phyloP scores from a whole-genome alignment of 2,113 vertebrate genomes.

The Aleadryas rufinucha region DNA sequence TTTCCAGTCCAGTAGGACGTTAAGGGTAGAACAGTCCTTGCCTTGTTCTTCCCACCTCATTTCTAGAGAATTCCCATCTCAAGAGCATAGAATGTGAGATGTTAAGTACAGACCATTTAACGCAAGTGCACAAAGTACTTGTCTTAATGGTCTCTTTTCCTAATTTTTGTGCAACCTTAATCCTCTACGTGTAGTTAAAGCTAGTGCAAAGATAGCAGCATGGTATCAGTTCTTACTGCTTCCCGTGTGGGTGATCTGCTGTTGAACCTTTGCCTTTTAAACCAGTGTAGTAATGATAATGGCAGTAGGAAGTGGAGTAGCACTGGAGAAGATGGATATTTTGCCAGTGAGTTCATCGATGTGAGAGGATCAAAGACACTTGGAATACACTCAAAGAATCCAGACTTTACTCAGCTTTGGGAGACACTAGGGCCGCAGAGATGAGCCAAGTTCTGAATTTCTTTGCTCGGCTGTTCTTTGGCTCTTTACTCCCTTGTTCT shows the following conservation, averaged over 20 bases:
- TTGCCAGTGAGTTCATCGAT: conserved; percentile 49
- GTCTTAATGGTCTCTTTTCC: neutral
- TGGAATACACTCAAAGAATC: neutral
- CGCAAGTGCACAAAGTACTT: neutral
- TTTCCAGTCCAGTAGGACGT: neutral
- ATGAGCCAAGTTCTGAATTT: conserved; percentile 1
- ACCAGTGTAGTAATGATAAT: neutral
- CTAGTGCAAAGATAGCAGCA: neutral
- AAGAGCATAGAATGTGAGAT: neutral
- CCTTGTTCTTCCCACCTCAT: neutral
- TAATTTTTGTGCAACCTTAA: neutral
- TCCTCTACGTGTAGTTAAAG: neutral
- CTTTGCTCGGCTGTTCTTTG: neutral
- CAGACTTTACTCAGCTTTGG: conserved; percentile 8
- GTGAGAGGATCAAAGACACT: neutral
- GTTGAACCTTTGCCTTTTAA: conserved; percentile 19
- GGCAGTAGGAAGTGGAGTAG: neutral
- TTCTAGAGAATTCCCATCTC: neutral
- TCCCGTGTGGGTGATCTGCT: neutral
- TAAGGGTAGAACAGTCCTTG: neutral
- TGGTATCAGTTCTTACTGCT: neutral
- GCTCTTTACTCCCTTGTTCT: neutral
- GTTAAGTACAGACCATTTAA: neutral
- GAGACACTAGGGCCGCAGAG: neutral
- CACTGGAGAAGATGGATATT: conserved; percentile 11